Conservation (phyloP, 2,797 vertebrate genomes). For the Sebastiscus tertius region DNA sequence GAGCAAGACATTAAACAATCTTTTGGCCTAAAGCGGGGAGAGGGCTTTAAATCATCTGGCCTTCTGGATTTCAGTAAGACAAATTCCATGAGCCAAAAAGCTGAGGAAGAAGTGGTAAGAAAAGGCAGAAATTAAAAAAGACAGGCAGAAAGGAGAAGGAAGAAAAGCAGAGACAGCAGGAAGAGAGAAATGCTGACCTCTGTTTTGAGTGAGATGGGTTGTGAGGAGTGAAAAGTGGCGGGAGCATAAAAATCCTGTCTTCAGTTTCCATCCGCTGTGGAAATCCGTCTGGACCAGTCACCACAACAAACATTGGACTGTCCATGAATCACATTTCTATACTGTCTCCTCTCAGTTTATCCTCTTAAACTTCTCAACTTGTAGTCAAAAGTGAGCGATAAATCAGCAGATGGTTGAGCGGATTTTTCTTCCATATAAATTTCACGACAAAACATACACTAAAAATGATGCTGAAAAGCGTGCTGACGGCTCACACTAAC, state of each 20-base stretch:
- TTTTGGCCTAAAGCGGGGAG: neutral
- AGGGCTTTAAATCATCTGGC: conserved; percentile 48
- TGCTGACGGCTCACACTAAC: neutral
- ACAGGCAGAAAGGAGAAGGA: conserved; percentile 31
- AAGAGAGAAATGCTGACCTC: conserved; percentile 58
- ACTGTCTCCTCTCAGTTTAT: conserved; percentile 28
- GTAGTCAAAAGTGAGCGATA: conserved; percentile 14
- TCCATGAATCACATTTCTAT: conserved; percentile 55
- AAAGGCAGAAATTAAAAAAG: conserved; percentile 46
- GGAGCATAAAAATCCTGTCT: conserved; percentile 64
- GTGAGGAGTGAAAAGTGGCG: conserved; percentile 64
- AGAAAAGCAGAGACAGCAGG: conserved; percentile 57
- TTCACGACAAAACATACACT: neutral
- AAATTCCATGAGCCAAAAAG: conserved; percentile 41
- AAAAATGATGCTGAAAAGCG: neutral
- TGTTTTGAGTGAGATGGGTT: conserved; percentile 58
- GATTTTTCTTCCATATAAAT: neutral
- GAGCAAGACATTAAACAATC: conserved; percentile 39
- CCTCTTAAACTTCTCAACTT: conserved; percentile 34
- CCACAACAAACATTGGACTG: conserved; percentile 56
- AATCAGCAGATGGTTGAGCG: conserved; percentile 1
- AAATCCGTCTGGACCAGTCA: conserved; percentile 61
- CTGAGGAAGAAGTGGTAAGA: conserved; percentile 18
- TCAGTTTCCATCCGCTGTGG: conserved; percentile 59
- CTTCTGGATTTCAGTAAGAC: conserved; percentile 47